Percentiles rank a stretch among this genome's conserved stretches.
These are phyloP conservation scores for Myotis daubentonii DNA, from an alignment of 2,797 vertebrate species.

Conservation along the genomic window DNA sequence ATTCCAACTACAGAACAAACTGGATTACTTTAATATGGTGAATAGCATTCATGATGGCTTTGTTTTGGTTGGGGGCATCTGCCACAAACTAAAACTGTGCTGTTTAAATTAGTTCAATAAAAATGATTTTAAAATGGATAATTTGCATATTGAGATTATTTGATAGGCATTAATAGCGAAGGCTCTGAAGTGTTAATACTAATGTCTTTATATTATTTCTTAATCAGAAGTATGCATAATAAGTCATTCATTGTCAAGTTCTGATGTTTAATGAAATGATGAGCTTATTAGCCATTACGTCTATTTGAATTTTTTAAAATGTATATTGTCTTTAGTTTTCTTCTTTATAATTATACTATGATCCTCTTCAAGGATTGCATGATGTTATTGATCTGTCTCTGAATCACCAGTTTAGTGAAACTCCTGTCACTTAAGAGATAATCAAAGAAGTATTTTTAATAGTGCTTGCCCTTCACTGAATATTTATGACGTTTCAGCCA, in stretches of 20 bases:
- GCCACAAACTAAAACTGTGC: conserved; percentile 77
- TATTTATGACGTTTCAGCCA: neutral
- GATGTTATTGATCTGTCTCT: conserved; percentile 4
- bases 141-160: conserved; percentile 57
- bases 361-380: neutral
- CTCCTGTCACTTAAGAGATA: neutral
- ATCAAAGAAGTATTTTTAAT: conserved; percentile 28
- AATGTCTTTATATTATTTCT: conserved; percentile 10
- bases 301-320: conserved; percentile 6
- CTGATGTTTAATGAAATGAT: conserved; percentile 40
- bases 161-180: conserved; percentile 25
- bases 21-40: conserved; percentile 76
- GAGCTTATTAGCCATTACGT: neutral
- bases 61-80: conserved; percentile 79
- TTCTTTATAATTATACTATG: conserved; percentile 20
- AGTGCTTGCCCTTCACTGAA: neutral
- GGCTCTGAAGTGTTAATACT: conserved; percentile 30
- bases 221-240: conserved; percentile 37
- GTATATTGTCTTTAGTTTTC: conserved; percentile 3
- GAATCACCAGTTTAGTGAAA: conserved; percentile 29
- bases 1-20: conserved; percentile 77
- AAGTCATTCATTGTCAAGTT: conserved; percentile 10
- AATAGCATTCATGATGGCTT: conserved; percentile 73
- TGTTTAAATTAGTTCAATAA: conserved; percentile 84
- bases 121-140: conserved; percentile 70